Evolutionary conservation across 1,140 invertebrate genomes (phyloP).

Genomic region (Drosophila takahashii): DNA sequence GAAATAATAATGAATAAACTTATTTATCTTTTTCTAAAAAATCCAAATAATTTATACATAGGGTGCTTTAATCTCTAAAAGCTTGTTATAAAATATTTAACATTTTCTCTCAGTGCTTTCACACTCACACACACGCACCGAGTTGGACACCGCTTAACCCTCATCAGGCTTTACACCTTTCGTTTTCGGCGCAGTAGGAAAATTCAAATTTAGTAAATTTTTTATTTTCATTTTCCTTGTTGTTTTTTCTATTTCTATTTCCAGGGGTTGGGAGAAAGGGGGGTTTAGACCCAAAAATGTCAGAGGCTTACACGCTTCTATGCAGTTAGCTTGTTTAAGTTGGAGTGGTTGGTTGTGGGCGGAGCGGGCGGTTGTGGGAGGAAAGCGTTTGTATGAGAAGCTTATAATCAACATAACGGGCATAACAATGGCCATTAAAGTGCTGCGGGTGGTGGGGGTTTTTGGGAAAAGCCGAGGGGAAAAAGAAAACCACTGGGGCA

Average conservation of each 20-base stretch:
- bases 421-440: constrained; percentile 66
- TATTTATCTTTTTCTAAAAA: too few species aligned
- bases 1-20: too few species aligned
- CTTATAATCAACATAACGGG: constrained; percentile 68
- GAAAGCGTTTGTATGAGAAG: constrained; percentile 16
- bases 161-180: constrained; percentile 69
- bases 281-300: constrained; percentile 40
- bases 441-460: constrained; percentile 4
- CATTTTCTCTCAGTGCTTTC: constrained; percentile 20
- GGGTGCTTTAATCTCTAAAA: too few species aligned
- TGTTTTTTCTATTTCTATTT: constrained; percentile 46
- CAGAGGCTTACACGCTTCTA: constrained; percentile 44
- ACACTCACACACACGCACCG: neutral
- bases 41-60: too few species aligned
- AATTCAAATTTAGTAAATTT: constrained; percentile 60
- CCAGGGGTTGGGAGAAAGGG: neutral
- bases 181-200: constrained; percentile 55
- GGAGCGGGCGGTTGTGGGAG: too few species aligned
- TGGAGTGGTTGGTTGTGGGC: neutral
- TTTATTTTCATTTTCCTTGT: constrained; percentile 38
- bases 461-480: neutral
- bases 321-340: constrained; percentile 42
- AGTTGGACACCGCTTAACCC: constrained; percentile 54
- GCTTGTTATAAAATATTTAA: too few species aligned
- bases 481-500: constrained; percentile 5